A percentile compares a stretch with the other conserved stretches of the same genome.
phyloP scores from a whole-genome alignment of 2,888 invertebrate species.

The Caenorhabditis zanzibari region DNA sequence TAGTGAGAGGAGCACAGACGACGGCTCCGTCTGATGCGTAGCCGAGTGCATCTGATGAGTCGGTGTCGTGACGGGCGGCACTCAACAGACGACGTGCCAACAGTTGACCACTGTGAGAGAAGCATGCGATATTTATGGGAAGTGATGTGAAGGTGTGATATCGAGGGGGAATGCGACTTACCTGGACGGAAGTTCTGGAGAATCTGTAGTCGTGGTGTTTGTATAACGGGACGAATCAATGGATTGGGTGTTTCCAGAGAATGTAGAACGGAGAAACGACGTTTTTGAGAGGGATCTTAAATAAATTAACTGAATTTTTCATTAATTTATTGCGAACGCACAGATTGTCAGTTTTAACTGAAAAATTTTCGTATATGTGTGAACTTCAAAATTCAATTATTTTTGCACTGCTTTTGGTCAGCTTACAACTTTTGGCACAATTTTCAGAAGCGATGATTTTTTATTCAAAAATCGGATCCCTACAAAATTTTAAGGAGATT shows the following conservation, averaged over 20 bases:
- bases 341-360: no score
- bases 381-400: no score
- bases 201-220: conserved; percentile 71
- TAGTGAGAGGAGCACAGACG: conserved; percentile 61
- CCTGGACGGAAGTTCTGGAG: conserved; percentile 72
- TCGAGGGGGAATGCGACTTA: neutral
- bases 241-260: conserved; percentile 66
- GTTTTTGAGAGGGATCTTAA: conserved; percentile 67
- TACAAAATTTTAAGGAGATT: no score
- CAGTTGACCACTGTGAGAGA: conserved; percentile 59
- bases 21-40: conserved; percentile 66
- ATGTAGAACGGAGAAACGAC: conserved; percentile 69
- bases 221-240: conserved; percentile 71
- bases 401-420: no score
- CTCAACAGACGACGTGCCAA: conserved; percentile 58
- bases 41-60: conserved; percentile 57
- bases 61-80: conserved; percentile 64
- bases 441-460: no score
- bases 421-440: no score
- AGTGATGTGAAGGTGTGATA: neutral
- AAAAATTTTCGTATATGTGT: no score
- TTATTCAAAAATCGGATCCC: no score
- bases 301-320: neutral
- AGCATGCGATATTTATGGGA: conserved; percentile 17
- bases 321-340: no score